Evolutionary conservation across 2,797 vertebrate species (phyloP).

Genomic region (Eulemur rubriventer): DNA sequence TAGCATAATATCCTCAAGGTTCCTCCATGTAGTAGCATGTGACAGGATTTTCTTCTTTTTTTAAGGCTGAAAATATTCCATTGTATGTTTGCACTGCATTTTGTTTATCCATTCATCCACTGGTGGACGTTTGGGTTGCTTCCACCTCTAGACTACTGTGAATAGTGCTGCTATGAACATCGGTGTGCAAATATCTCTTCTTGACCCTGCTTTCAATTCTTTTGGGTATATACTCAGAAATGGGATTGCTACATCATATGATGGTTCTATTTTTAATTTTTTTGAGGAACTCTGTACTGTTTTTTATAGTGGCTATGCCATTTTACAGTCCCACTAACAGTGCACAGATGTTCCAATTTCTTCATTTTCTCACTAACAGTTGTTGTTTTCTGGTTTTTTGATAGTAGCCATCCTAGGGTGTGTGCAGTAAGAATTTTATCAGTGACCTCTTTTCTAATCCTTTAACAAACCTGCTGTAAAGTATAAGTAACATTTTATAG

Average conservation of each 20-base stretch:
- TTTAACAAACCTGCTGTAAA: background rate
- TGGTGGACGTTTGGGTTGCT: background rate
- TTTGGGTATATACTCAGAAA: background rate
- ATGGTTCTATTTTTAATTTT: background rate
- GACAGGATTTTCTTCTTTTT: background rate
- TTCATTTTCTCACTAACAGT: background rate
- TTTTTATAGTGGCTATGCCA: background rate
- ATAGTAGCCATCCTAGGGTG: background rate
- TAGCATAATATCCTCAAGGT: background rate
- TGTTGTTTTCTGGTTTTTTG: background rate
- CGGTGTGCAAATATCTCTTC: background rate
- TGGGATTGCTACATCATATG: background rate
- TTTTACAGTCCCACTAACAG: background rate
- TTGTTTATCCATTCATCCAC: background rate
- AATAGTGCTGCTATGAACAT: background rate
- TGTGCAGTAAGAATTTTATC: background rate
- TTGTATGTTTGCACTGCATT: background rate
- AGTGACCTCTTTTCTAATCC: background rate
- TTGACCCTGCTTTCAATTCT: background rate
- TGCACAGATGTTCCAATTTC: background rate
- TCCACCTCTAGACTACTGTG: background rate
- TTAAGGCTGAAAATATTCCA: background rate
- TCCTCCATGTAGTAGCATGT: background rate
- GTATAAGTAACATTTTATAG: background rate
- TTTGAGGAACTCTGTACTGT: background rate